Evolutionary conservation across 2,888 invertebrate species (phyloP).

Genomic region (Polyommatus iphigenia): DNA sequence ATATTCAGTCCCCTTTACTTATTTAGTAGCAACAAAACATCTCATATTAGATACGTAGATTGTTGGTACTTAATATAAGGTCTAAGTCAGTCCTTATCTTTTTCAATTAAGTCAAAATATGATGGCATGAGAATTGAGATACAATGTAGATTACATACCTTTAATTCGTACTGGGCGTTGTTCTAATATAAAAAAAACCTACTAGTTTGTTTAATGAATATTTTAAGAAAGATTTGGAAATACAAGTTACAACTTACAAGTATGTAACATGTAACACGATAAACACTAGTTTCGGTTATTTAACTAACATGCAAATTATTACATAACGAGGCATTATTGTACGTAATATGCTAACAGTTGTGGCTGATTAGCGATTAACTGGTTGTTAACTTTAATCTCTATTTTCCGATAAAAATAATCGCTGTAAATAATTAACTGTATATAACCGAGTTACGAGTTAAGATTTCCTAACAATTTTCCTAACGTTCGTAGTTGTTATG

Average conservation of each 20-base stretch:
- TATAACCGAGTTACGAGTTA: not conserved
- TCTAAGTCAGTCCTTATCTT: too few relatives aligned
- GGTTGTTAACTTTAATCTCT: not conserved
- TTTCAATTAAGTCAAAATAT: too few relatives aligned
- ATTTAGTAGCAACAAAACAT: too few relatives aligned
- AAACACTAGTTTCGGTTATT: not conserved
- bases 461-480: not conserved
- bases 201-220: not conserved
- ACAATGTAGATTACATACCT: too few relatives aligned
- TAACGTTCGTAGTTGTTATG: not conserved
- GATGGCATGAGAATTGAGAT: too few relatives aligned
- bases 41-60: too few relatives aligned
- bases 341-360: slow-evolving; percentile 14
- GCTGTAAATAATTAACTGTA: not conserved
- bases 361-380: not conserved
- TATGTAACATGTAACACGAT: not conserved
- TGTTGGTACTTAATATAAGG: too few relatives aligned
- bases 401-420: not conserved
- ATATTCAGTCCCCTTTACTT: too few relatives aligned
- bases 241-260: not conserved
- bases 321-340: slow-evolving; percentile 18
- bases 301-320: slow-evolving; percentile 17
- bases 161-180: too few relatives aligned
- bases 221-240: not conserved
- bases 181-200: not conserved